Conservation (phyloP, 2,888 invertebrate species). For the Xylophagus ater region DNA sequence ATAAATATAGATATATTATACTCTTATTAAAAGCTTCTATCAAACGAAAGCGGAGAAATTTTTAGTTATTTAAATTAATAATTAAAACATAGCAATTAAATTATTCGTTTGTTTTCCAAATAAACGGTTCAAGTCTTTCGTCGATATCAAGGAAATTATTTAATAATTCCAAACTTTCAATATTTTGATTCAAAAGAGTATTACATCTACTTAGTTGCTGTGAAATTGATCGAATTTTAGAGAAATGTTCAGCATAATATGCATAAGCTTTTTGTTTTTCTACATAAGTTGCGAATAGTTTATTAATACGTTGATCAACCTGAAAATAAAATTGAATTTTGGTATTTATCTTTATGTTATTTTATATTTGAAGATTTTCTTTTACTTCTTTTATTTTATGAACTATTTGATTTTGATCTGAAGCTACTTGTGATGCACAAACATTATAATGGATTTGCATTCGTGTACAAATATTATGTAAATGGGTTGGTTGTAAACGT, state of each 20-base stretch:
- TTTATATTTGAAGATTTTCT: constrained; percentile 7
- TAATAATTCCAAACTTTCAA: constrained; percentile 74
- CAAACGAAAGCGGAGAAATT: too few relatives aligned
- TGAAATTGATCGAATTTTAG: constrained; percentile 70
- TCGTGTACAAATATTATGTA: constrained; percentile 63
- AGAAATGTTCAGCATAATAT: constrained; percentile 73
- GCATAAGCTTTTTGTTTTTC: constrained; percentile 78
- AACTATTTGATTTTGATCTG: constrained; percentile 65
- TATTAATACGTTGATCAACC: constrained; percentile 62
- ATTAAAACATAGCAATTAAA: too few relatives aligned
- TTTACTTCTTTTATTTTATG: constrained; percentile 65
- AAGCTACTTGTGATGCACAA: constrained; percentile 69
- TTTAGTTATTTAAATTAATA: too few relatives aligned
- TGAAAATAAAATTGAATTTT: neutral
- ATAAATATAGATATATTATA: too few relatives aligned
- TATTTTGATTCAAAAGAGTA: constrained; percentile 67
- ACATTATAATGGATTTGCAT: constrained; percentile 77
- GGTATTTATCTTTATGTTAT: neutral
- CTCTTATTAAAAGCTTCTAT: too few relatives aligned
- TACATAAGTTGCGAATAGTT: constrained; percentile 54
- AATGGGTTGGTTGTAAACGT: constrained; percentile 48
- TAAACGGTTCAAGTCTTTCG: constrained; percentile 76
- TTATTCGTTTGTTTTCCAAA: constrained; percentile 63
- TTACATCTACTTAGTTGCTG: constrained; percentile 74
- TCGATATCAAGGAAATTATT: constrained; percentile 73